Evolutionary conservation across 2,888 invertebrate genomes (phyloP).

Genomic region (Malthinus flaveolus): DNA sequence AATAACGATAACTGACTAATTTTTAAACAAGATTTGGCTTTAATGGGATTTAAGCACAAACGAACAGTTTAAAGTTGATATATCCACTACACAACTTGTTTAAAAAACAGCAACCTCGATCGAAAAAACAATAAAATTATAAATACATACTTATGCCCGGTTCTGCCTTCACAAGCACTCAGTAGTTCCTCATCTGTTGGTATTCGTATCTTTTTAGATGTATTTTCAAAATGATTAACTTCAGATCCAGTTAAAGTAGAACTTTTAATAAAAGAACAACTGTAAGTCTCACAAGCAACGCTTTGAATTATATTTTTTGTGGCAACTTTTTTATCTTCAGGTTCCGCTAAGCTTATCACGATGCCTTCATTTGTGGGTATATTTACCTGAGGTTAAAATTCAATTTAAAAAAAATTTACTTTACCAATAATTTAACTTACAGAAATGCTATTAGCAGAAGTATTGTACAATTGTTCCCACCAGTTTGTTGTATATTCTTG

Average conservation of each 20-base stretch:
- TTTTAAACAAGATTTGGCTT: no score
- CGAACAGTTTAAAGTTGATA: no score
- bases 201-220: neutral
- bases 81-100: constrained; percentile 5
- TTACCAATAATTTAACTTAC: constrained; percentile 35
- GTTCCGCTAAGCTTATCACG: no score
- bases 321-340: no score
- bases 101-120: no score
- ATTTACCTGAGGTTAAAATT: no score
- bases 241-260: constrained; percentile 53
- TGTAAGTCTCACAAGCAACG: constrained; percentile 39
- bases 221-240: constrained; percentile 35
- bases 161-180: constrained; percentile 77
- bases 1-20: no score
- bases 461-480: constrained; percentile 82
- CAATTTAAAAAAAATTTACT: neutral
- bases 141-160: constrained; percentile 75
- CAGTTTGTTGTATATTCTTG: constrained; percentile 80
- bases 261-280: constrained; percentile 56
- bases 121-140: no score
- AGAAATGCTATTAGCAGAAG: constrained; percentile 70
- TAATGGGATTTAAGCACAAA: no score
- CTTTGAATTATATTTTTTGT: no score
- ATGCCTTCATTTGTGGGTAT: no score
- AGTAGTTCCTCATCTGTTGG: constrained; percentile 77